Conservation (phyloP, 2,113 vertebrate genomes). For the Triplophysa dalaica region DNA sequence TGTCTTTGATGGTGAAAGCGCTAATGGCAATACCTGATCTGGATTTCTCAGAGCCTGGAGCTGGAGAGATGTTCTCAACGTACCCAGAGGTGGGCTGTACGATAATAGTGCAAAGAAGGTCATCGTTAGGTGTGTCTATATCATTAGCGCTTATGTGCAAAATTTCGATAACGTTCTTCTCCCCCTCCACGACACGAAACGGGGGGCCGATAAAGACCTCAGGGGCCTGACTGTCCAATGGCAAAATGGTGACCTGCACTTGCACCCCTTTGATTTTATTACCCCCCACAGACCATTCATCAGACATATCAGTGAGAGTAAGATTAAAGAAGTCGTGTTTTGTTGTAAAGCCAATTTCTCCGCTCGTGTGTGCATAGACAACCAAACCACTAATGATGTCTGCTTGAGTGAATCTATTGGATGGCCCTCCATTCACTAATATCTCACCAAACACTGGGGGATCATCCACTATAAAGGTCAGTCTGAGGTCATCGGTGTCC, state of each 20-base stretch:
- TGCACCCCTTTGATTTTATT: constrained; percentile 83
- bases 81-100: constrained; percentile 89
- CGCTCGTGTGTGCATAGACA: constrained; percentile 85
- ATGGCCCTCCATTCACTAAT: constrained; percentile 79
- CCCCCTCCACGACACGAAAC: constrained; percentile 83
- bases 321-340: constrained; percentile 88
- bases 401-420: constrained; percentile 84
- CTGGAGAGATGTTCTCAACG: constrained; percentile 92
- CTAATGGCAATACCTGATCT: constrained; percentile 88
- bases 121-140: constrained; percentile 82
- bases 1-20: constrained; percentile 90
- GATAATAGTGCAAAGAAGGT: constrained; percentile 90
- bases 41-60: constrained; percentile 94
- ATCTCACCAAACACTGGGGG: constrained; percentile 83
- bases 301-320: constrained; percentile 86
- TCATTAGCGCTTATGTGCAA: constrained; percentile 82
- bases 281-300: constrained; percentile 85
- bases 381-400: constrained; percentile 89
- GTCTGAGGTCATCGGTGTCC: constrained; percentile 85
- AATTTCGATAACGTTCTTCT: constrained; percentile 78
- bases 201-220: constrained; percentile 79
- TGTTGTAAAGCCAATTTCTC: constrained; percentile 85
- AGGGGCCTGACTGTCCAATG: constrained; percentile 88
- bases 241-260: constrained; percentile 90
- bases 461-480: constrained; percentile 89